Percentiles rank a stretch among this genome's conserved stretches.
Evolutionary conservation across 2,113 vertebrate species (phyloP).

Genomic region (Carlito syrichta): DNA sequence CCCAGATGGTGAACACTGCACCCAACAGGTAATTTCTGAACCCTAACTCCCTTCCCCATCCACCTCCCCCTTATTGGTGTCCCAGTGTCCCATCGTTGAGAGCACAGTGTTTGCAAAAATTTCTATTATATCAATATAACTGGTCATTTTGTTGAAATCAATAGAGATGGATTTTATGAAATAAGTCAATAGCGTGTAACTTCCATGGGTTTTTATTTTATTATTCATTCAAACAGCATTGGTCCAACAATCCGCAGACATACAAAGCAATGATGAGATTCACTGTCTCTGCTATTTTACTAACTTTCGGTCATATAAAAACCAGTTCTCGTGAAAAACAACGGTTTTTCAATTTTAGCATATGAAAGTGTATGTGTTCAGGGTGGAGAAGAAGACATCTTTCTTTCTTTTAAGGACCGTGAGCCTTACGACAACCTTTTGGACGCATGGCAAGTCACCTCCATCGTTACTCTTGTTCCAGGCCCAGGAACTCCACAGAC

Average conservation of each 20-base stretch:
- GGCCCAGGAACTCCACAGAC: neutral
- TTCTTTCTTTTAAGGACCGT: neutral
- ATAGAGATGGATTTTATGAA: neutral
- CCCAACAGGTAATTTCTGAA: too few species aligned
- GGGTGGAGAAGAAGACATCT: neutral
- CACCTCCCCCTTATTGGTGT: too few species aligned
- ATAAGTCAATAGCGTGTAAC: neutral
- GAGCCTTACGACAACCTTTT: neutral
- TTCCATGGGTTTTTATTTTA: neutral
- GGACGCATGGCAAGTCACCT: rapidly evolving
- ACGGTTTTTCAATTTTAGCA: neutral
- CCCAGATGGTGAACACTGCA: too few species aligned
- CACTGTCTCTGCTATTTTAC: neutral
- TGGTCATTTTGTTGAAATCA: neutral
- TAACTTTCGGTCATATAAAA: neutral
- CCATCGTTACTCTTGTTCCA: neutral
- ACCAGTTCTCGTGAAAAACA: neutral
- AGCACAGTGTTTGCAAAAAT: neutral
- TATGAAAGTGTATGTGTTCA: neutral
- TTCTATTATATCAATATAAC: neutral
- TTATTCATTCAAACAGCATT: neutral
- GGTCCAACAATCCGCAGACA: neutral
- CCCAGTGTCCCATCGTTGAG: too few species aligned
- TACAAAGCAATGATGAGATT: neutral
- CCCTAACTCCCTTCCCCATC: too few species aligned